These are phyloP conservation scores for Morone saxatilis DNA, from an alignment of 2,113 vertebrate genomes.

Conservation along the genomic window DNA sequence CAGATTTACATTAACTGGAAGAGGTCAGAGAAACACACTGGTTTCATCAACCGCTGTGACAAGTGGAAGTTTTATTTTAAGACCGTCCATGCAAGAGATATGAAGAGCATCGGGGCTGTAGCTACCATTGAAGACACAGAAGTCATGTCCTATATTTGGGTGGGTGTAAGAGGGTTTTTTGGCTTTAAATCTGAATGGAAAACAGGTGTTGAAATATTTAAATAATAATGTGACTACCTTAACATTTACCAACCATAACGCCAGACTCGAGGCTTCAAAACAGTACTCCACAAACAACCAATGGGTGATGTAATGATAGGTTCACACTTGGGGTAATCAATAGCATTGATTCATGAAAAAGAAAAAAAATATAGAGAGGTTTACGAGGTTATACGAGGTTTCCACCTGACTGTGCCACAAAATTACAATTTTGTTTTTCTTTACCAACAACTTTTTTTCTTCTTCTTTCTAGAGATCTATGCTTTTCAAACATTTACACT, in stretches of 20 bases:
- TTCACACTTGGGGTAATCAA: too few relatives aligned
- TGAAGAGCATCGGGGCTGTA: not conserved
- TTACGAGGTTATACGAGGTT: not conserved
- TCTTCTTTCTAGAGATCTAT: not conserved
- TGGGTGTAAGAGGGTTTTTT: not conserved
- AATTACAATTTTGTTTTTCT: not conserved
- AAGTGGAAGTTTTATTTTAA: not conserved
- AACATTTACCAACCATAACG: too few relatives aligned
- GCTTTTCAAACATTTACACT: not conserved
- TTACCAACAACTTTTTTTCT: not conserved
- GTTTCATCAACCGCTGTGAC: too few relatives aligned
- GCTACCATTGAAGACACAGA: not conserved
- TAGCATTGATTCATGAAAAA: too few relatives aligned
- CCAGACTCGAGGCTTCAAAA: too few relatives aligned
- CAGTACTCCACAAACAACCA: too few relatives aligned
- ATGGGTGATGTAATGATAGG: too few relatives aligned
- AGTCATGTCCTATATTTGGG: not conserved
- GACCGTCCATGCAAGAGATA: not conserved
- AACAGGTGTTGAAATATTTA: too few relatives aligned
- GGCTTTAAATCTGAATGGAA: too few relatives aligned
- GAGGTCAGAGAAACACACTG: not conserved
- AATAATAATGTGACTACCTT: too few relatives aligned
- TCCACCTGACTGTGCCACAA: too few relatives aligned
- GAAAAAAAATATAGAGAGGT: not conserved
- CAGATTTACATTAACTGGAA: not conserved